A percentile compares a stretch with the other conserved stretches of the same genome.
Evolutionary conservation across 2,888 invertebrate species (phyloP).

Genomic region (Diloba caeruleocephala): DNA sequence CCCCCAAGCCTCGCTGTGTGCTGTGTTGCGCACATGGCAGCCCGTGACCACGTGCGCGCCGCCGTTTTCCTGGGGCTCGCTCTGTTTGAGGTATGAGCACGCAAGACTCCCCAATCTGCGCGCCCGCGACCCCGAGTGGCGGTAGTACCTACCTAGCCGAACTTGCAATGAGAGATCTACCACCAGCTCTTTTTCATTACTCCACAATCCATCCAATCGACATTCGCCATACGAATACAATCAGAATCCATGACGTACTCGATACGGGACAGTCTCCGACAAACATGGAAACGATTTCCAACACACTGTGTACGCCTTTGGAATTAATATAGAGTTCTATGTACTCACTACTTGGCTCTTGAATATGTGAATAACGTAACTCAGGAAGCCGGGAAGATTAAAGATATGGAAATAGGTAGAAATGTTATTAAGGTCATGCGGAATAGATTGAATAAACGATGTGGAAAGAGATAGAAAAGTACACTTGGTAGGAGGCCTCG

Average conservation of each 20-base stretch:
- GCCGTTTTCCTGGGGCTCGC: too few relatives aligned
- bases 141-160: too few relatives aligned
- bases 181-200: too few relatives aligned
- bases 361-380: constrained; percentile 23
- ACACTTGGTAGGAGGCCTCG: too few relatives aligned
- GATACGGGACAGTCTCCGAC: constrained; percentile 17
- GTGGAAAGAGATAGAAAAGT: background rate
- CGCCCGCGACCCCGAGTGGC: too few relatives aligned
- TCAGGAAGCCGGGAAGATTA: constrained; percentile 34
- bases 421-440: background rate
- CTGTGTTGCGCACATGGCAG: too few relatives aligned
- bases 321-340: constrained; percentile 42
- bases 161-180: too few relatives aligned
- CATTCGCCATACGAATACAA: background rate
- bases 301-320: constrained; percentile 21
- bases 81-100: too few relatives aligned
- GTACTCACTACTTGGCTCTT: constrained; percentile 11
- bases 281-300: constrained; percentile 31
- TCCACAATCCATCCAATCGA: too few relatives aligned
- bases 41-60: too few relatives aligned
- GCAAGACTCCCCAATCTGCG: too few relatives aligned
- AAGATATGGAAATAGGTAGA: constrained; percentile 18
- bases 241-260: constrained; percentile 7
- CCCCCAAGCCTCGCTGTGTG: too few relatives aligned
- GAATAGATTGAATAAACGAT: background rate